phyloP scores from a whole-genome alignment of 2,888 invertebrate genomes.

The Mimas tiliae region DNA sequence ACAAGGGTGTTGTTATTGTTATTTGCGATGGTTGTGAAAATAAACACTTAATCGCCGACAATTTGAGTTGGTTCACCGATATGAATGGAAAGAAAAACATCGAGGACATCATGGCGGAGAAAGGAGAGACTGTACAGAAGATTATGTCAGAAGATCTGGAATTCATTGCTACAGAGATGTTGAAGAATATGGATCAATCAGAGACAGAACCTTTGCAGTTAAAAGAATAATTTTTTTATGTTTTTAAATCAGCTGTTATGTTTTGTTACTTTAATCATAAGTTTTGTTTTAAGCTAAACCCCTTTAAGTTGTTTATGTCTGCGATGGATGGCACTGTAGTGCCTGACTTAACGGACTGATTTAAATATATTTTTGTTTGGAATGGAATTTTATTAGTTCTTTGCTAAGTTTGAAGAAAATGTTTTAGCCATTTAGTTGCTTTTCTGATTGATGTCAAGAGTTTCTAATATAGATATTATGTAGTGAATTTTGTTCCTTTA shows the following conservation, averaged over 20 bases:
- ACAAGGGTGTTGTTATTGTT: conserved; percentile 96
- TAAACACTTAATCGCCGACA: conserved; percentile 97
- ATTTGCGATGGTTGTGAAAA: conserved; percentile 94
- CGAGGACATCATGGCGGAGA: conserved; percentile 94
- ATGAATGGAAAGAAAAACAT: conserved; percentile 92
- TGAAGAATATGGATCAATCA: conserved; percentile 48
- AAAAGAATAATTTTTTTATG: neutral
- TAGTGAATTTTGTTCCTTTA: neutral
- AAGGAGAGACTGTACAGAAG: conserved; percentile 92
- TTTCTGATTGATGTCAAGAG: too few relatives aligned
- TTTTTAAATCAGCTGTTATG: neutral
- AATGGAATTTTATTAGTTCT: too few relatives aligned
- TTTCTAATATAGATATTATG: conserved; percentile 13
- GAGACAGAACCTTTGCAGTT: conserved; percentile 35
- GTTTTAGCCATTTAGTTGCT: too few relatives aligned
- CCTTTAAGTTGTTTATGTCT: too few relatives aligned
- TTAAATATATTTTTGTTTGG: too few relatives aligned
- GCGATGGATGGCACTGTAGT: too few relatives aligned
- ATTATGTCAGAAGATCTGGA: conserved; percentile 79
- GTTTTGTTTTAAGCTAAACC: too few relatives aligned
- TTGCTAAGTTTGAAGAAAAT: too few relatives aligned
- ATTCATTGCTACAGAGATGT: conserved; percentile 71
- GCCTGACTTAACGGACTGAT: too few relatives aligned
- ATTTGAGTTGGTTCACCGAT: conserved; percentile 97
- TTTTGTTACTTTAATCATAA: neutral